Conservation (phyloP, 2,888 invertebrate genomes). For the Athalia rosae region DNA sequence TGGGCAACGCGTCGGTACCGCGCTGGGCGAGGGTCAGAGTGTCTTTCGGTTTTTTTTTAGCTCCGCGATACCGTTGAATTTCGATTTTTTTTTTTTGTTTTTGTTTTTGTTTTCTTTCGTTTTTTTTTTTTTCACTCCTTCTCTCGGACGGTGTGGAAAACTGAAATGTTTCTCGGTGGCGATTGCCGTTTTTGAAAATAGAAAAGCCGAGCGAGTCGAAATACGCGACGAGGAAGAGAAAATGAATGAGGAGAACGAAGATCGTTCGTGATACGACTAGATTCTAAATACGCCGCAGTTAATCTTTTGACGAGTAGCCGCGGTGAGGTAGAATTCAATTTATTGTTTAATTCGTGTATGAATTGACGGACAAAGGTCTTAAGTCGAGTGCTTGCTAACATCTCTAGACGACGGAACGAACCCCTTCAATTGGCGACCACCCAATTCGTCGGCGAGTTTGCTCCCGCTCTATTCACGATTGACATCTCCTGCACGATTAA, state of each 20-base stretch:
- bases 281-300: neutral
- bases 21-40: neutral
- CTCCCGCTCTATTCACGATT: neutral
- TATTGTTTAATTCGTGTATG: conserved; percentile 59
- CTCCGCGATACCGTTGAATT: too few relatives aligned
- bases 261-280: too few relatives aligned
- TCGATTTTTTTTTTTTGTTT: too few relatives aligned
- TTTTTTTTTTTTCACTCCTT: too few relatives aligned
- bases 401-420: conserved; percentile 57
- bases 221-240: too few relatives aligned
- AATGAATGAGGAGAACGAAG: too few relatives aligned
- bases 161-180: too few relatives aligned
- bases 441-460: conserved; percentile 59
- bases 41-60: too few relatives aligned
- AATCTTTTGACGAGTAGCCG: neutral
- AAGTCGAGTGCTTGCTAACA: conserved; percentile 69
- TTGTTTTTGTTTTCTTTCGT: too few relatives aligned
- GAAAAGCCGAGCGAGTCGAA: too few relatives aligned
- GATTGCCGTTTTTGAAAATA: too few relatives aligned
- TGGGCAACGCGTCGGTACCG: conserved; percentile 28
- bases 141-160: too few relatives aligned
- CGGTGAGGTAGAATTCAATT: conserved; percentile 33
- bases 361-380: conserved; percentile 69
- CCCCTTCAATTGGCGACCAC: conserved; percentile 68
- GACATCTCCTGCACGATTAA: conserved; percentile 3